A percentile compares a stretch with the other conserved stretches of the same genome.
These are phyloP conservation scores for Agapornis roseicollis DNA, from an alignment of 2,113 vertebrate genomes.

Conservation along the genomic window DNA sequence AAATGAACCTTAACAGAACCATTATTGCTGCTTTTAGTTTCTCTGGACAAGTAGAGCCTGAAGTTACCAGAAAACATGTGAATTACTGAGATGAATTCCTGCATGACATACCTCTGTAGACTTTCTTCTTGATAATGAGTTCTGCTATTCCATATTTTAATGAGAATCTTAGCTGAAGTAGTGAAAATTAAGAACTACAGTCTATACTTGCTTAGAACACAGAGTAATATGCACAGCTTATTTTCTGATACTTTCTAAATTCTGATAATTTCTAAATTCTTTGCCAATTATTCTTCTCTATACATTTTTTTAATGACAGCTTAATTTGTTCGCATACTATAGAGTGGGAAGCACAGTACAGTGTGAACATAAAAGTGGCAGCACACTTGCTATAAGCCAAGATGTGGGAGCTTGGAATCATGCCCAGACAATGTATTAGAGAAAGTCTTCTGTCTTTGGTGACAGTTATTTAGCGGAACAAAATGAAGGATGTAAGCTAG, in stretches of 20 bases:
- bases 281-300: slow-evolving; percentile 6
- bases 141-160: slow-evolving; percentile 20
- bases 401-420: slow-evolving; percentile 33
- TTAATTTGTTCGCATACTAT: slow-evolving; percentile 10
- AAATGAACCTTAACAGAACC: background rate
- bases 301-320: background rate
- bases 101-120: background rate
- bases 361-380: slow-evolving; percentile 27
- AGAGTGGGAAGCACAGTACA: slow-evolving; percentile 27
- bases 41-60: background rate
- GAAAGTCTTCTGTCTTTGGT: background rate
- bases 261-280: too few relatives aligned
- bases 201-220: background rate
- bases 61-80: background rate
- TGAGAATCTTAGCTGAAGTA: slow-evolving; percentile 11
- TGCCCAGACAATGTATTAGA: background rate
- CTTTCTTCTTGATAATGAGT: background rate
- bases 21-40: background rate
- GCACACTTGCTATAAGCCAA: slow-evolving; percentile 15
- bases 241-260: too few relatives aligned
- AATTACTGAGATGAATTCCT: background rate
- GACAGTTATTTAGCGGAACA: slow-evolving; percentile 30
- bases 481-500: background rate
- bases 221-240: background rate
- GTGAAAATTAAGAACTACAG: background rate